Percentiles rank a stretch among this genome's conserved stretches.
These are phyloP conservation scores for Tetrax tetrax DNA, from an alignment of 2,113 vertebrate genomes.

Conservation along the genomic window DNA sequence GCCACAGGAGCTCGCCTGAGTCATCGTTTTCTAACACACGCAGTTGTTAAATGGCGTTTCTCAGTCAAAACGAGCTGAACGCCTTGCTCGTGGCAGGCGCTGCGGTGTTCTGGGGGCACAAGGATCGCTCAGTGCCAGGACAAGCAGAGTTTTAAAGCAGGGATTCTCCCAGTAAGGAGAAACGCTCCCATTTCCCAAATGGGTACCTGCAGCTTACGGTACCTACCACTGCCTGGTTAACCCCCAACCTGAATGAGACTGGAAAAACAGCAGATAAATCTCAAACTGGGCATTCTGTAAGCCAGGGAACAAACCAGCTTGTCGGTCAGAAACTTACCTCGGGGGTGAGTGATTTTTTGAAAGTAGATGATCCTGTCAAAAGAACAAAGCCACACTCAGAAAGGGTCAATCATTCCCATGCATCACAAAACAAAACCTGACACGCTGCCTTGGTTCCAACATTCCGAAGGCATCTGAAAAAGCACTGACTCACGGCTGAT, in stretches of 20 bases:
- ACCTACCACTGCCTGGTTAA: not conserved
- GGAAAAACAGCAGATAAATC: not conserved
- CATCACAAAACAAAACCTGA: not conserved
- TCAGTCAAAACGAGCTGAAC: not conserved
- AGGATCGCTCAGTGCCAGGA: not conserved
- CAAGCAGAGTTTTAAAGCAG: not conserved
- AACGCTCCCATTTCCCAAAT: rapidly evolving
- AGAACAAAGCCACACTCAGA: not conserved
- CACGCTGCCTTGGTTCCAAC: rapidly evolving
- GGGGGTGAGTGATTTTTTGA: slow-evolving; percentile 64
- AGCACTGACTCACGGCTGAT: not conserved
- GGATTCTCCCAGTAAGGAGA: not conserved
- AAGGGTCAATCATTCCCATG: rapidly evolving
- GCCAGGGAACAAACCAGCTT: not conserved
- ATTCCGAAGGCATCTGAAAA: not conserved
- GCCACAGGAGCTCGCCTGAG: not conserved
- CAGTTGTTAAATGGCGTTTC: not conserved
- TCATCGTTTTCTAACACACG: not conserved
- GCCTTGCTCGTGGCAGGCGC: rapidly evolving
- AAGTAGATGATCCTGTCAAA: slow-evolving; percentile 52
- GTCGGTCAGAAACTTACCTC: slow-evolving; percentile 62
- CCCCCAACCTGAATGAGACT: rapidly evolving
- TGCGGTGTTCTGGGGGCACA: rapidly evolving
- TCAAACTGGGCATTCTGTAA: not conserved
- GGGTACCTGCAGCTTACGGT: not conserved